Conservation (phyloP, 2,113 vertebrate species). For the Callorhinus ursinus region DNA sequence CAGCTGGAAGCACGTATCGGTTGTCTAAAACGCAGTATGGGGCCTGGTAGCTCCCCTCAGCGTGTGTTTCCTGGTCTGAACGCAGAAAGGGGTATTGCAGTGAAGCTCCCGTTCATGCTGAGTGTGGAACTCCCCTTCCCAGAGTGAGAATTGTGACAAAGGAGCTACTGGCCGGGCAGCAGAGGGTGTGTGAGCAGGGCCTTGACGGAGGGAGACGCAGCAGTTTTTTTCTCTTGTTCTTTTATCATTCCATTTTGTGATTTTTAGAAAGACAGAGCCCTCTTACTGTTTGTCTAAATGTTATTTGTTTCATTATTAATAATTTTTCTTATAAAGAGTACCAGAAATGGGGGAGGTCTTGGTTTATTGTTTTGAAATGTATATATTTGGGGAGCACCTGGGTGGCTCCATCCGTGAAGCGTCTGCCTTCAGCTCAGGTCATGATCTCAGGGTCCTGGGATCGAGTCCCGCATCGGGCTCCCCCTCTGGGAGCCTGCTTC, state of each 20-base stretch:
- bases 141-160: accelerated
- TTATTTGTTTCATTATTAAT: background rate
- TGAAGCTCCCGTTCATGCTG: accelerated
- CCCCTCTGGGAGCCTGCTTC: too few relatives aligned
- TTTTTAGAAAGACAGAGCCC: background rate
- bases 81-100: accelerated
- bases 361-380: background rate
- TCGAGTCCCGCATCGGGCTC: too few relatives aligned
- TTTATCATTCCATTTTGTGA: background rate
- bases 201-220: accelerated
- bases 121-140: accelerated
- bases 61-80: background rate
- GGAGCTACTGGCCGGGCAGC: accelerated
- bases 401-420: too few relatives aligned
- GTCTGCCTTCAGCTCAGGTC: too few relatives aligned
- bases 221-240: accelerated
- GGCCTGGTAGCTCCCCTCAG: too few relatives aligned
- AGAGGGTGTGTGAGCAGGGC: accelerated
- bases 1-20: accelerated
- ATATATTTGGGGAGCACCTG: background rate
- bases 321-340: background rate
- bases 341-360: background rate
- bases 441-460: too few relatives aligned
- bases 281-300: background rate
- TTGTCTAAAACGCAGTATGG: accelerated